A percentile compares a stretch with the other conserved stretches of the same genome.
phyloP scores from a whole-genome alignment of 2,888 invertebrate species.

The Hydrotaea cyrtoneurina region DNA sequence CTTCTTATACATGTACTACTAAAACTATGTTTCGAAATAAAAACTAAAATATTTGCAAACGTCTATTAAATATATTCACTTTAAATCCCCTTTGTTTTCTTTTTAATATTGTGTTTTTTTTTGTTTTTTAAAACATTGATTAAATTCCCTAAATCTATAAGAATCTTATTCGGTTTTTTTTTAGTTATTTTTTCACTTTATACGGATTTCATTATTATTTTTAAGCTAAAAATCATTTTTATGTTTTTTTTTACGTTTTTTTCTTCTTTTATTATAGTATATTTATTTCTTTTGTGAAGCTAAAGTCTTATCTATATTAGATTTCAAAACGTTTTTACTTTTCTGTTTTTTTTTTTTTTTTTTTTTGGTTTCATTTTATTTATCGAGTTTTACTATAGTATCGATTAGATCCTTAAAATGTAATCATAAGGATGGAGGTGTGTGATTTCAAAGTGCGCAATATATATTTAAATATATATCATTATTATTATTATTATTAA shows the following conservation, averaged over 20 bases:
- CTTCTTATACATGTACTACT: background rate
- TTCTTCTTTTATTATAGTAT: background rate
- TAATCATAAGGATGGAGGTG: constrained; percentile 75
- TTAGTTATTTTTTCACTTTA: constrained; percentile 17
- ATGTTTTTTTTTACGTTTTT: constrained; percentile 8
- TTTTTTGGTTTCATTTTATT: constrained; percentile 41
- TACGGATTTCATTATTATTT: background rate
- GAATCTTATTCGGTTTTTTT: constrained; percentile 32
- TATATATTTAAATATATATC: too few relatives aligned
- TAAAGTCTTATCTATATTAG: constrained; percentile 59
- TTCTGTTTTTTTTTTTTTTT: constrained; percentile 24
- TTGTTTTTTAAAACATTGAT: constrained; percentile 53
- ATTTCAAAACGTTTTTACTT: constrained; percentile 52
- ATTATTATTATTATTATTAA: too few relatives aligned
- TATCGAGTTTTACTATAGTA: constrained; percentile 38
- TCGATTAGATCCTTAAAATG: constrained; percentile 71
- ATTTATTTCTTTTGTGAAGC: constrained; percentile 43
- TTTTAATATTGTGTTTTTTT: constrained; percentile 12
- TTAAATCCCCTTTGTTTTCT: constrained; percentile 48
- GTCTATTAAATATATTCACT: background rate
- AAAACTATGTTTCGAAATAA: background rate
- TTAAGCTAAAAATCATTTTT: constrained; percentile 36
- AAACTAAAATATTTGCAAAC: background rate
- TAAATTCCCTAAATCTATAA: constrained; percentile 67
- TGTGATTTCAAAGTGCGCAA: constrained; percentile 70